Evolutionary conservation across 2,797 vertebrate species (phyloP), one percentile per base, ranked within the genome.

Genomic region (Luscinia luscinia): DNA sequence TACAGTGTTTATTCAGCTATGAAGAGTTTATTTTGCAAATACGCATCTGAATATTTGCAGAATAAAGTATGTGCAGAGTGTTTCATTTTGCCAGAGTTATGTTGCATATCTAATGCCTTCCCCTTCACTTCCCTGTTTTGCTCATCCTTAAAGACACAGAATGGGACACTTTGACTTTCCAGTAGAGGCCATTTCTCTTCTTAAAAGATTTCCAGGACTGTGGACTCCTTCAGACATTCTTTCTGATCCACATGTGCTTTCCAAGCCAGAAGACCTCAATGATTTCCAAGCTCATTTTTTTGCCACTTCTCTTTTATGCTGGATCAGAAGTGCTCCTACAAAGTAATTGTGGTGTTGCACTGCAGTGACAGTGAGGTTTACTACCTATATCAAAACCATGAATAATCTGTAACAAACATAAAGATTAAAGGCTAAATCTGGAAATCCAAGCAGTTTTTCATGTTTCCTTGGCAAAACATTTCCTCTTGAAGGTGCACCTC

Each of bases 21-120:
- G 58, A 88, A 81, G 91, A 62, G 54, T 62, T 91, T 93, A 62
- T 95, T 96, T 94, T 87, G 73, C 73, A 85, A 95, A 93, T 93
- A 78, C 0, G 0, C 46, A 36, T 87, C 76, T 49, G 61, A 94
- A 68, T 77, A 66, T 91, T 75, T 84, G 76, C 54, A 77, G 91
- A 72, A 80, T 58, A 89, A 93, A 54, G 68, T 45, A 23, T 1
- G 7, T n/a, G 46, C 12, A 49, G 61, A 52, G 21, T 30, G 57
- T 40, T 94, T 80, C 23, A 34, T 94, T 85, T 58, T 90, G 40
- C 48, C 43, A 63, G 36, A 45, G 6, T 66, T 58, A n/a, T 30
- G n/a, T 64, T 83, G 78, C 57, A 8, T 72, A 32, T 27, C 51
- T 81, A 51, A 80, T 76, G 34, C n/a, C 17, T 70, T 86, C 16